These are phyloP conservation scores for Chondrilla cf. caribensis DNA, from an alignment of 37 sponge, comb jelly and placozoan genomes.

Conservation along the genomic window DNA sequence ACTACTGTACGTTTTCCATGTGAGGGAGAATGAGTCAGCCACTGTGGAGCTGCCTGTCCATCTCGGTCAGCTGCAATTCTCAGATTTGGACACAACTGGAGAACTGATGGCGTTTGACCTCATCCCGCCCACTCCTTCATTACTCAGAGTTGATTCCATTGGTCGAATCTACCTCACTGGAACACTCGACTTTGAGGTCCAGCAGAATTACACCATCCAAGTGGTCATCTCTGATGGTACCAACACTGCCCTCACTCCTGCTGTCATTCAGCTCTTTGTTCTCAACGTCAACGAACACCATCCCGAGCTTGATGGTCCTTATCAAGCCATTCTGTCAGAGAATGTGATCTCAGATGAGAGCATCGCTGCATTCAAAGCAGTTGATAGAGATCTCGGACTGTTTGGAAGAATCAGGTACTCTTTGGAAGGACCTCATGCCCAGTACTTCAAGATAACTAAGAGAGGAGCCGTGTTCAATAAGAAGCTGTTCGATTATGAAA, in stretches of 20 bases:
- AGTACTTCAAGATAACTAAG: conserved; percentile 28
- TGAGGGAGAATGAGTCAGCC: conserved; percentile 35
- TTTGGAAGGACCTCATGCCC: not conserved
- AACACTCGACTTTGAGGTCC: conserved; percentile 31
- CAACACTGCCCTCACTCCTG: conserved; percentile 21
- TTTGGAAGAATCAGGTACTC: conserved; percentile 38
- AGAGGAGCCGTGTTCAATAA: conserved; percentile 42
- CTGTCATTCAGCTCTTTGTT: conserved; percentile 34
- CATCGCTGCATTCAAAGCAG: conserved; percentile 20
- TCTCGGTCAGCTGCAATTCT: conserved; percentile 27
- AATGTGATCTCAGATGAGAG: conserved; percentile 28
- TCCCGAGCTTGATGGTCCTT: conserved; percentile 25
- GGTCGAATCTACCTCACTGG: conserved; percentile 29
- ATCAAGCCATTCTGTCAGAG: conserved; percentile 27
- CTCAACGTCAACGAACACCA: conserved; percentile 56
- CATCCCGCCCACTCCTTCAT: conserved; percentile 21
- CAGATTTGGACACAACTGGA: conserved; percentile 37
- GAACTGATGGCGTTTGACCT: conserved; percentile 20
- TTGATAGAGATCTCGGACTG: conserved; percentile 37
- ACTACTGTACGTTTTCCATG: not conserved
- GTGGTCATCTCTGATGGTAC: conserved; percentile 48
- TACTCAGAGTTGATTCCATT: not conserved
- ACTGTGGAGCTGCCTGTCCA: not conserved
- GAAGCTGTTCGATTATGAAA: conserved; percentile 49
- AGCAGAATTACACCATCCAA: conserved; percentile 3